Conservation (phyloP, 2,888 invertebrate species). For the Tipula vernalis region DNA sequence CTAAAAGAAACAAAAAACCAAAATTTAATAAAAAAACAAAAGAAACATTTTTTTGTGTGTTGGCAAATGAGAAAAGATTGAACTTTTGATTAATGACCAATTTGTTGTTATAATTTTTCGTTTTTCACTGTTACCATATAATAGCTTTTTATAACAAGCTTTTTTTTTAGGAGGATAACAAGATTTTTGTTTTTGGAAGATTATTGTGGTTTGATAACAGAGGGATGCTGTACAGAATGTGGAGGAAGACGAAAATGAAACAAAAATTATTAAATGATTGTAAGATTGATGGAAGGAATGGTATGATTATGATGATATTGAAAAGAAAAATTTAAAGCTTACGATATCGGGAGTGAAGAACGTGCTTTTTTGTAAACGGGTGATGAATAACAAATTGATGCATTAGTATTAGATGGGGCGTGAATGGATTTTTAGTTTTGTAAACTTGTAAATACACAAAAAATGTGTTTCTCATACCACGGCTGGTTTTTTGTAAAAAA, state of each 20-base stretch:
- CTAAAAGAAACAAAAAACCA: not conserved
- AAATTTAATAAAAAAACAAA: not conserved
- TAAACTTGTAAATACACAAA: not conserved
- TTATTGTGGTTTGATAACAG: not conserved
- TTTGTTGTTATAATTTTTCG: not conserved
- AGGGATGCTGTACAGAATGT: not conserved
- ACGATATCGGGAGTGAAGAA: not conserved
- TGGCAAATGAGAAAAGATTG: not conserved
- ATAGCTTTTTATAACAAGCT: not conserved
- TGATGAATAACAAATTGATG: not conserved
- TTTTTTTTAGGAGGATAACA: not conserved
- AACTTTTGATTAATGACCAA: constrained; percentile 4
- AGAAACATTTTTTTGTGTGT: not conserved
- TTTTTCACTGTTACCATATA: not conserved
- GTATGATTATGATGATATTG: not conserved
- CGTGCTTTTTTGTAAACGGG: not conserved
- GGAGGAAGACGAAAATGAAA: not conserved
- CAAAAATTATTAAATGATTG: not conserved
- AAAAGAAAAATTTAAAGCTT: not conserved
- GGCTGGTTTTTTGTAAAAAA: not conserved
- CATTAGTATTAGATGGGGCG: not conserved
- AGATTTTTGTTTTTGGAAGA: not conserved
- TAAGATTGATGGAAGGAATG: not conserved
- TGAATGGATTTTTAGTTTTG: not conserved
- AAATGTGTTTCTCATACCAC: not conserved